These are phyloP conservation scores for Mythimna loreyi DNA, from an alignment of 2,888 invertebrate species.

Conservation along the genomic window DNA sequence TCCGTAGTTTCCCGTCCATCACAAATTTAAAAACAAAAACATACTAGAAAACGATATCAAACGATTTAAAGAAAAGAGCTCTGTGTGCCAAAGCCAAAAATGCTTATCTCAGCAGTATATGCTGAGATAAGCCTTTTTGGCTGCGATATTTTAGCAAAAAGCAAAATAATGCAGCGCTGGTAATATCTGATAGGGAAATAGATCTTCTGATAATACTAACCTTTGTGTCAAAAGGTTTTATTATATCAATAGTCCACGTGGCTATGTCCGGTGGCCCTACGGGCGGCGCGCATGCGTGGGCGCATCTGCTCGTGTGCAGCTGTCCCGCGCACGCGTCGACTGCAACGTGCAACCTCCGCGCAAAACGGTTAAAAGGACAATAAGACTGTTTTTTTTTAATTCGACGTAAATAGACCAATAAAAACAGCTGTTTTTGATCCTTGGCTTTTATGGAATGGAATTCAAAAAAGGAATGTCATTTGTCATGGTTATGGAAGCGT, in stretches of 20 bases:
- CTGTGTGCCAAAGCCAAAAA: too few species aligned
- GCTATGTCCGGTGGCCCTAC: conserved; percentile 47
- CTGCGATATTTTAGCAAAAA: too few species aligned
- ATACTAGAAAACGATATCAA: too few species aligned
- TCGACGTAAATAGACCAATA: conserved; percentile 17
- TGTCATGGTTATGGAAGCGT: not conserved
- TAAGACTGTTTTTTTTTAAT: conserved; percentile 34
- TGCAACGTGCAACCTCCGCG: conserved; percentile 46
- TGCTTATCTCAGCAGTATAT: too few species aligned
- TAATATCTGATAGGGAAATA: too few species aligned
- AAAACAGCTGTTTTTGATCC: conserved; percentile 45
- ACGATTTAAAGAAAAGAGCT: too few species aligned
- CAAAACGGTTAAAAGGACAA: conserved; percentile 64
- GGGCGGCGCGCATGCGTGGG: conserved; percentile 48
- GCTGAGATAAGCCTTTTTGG: too few species aligned
- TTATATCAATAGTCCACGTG: conserved; percentile 58
- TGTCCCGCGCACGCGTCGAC: conserved; percentile 67
- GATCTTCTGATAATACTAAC: conserved; percentile 16
- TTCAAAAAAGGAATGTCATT: not conserved
- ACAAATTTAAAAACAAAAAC: too few species aligned
- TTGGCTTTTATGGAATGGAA: conserved; percentile 6
- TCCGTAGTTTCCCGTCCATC: too few species aligned
- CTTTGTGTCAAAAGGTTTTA: conserved; percentile 41
- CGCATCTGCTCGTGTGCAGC: conserved; percentile 78
- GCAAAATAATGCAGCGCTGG: too few species aligned